phyloP scores from a whole-genome alignment of 2,113 vertebrate species.

The Xiphorhynchus elegans region DNA sequence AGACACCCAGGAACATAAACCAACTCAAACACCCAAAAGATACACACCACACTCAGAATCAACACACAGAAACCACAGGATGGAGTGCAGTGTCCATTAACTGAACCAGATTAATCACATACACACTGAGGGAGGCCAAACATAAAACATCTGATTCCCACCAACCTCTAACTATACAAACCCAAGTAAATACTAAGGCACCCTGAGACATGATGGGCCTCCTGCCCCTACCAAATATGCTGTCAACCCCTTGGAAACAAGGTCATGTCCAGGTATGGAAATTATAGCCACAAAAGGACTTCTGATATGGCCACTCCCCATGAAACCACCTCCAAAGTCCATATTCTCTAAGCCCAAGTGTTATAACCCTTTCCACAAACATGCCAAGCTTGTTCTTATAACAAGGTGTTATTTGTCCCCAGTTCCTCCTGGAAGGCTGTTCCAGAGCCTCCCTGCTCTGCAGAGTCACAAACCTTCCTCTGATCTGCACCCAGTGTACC shows the following conservation, averaged over 20 bases:
- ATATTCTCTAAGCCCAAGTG: not conserved
- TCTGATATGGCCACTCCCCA: not conserved
- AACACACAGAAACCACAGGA: constrained; percentile 44
- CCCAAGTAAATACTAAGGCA: not conserved
- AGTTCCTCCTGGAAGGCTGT: not conserved
- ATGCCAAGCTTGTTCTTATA: not conserved
- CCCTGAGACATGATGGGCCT: not conserved
- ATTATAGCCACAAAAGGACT: not conserved
- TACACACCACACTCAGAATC: constrained; percentile 24
- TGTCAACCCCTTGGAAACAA: not conserved
- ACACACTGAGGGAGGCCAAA: not conserved
- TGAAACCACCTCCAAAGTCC: not conserved
- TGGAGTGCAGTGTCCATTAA: not conserved
- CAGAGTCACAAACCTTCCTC: not conserved
- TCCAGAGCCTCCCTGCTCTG: not conserved
- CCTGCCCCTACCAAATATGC: not conserved
- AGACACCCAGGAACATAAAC: constrained; percentile 47
- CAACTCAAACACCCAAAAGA: constrained; percentile 24
- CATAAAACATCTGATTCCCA: constrained; percentile 29
- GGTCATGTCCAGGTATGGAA: not conserved
- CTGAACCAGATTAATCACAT: constrained; percentile 9
- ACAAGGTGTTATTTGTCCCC: not conserved
- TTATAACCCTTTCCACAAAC: not conserved
- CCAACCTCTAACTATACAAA: not conserved
- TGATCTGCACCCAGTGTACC: not conserved